These are phyloP conservation scores for Echiichthys vipera DNA, from an alignment of 2,797 vertebrate genomes.

Conservation along the genomic window DNA sequence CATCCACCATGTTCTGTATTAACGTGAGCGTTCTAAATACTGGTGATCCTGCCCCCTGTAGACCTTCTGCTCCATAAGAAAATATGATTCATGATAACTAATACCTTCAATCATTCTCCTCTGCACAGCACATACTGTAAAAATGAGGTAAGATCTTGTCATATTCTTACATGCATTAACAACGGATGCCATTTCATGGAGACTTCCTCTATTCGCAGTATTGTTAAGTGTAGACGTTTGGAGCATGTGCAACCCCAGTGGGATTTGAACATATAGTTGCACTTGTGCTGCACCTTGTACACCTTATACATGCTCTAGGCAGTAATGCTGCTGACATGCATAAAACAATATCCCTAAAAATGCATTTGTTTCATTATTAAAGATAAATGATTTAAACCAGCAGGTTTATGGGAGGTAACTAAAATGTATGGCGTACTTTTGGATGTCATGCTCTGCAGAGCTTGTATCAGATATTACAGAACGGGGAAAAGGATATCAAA, in stretches of 20 bases:
- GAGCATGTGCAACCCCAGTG: background rate
- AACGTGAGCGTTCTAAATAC: background rate
- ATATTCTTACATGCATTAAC: slow-evolving; percentile 17
- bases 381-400: background rate
- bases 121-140: background rate
- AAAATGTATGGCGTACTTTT: background rate
- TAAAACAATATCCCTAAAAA: background rate
- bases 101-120: no score
- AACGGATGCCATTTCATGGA: background rate
- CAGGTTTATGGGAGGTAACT: background rate
- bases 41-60: background rate
- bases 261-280: background rate
- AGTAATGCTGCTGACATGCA: background rate
- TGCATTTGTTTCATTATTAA: slow-evolving; percentile 18
- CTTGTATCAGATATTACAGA: background rate
- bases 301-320: background rate
- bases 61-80: background rate
- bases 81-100: background rate
- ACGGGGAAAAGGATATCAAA: background rate
- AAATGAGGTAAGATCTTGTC: slow-evolving; percentile 14
- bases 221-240: background rate
- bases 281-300: background rate
- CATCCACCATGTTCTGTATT: background rate
- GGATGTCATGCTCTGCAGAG: background rate
- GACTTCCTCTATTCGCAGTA: background rate